phyloP scores from a whole-genome alignment of 2,113 vertebrate species.

The Crotalus helleri region DNA sequence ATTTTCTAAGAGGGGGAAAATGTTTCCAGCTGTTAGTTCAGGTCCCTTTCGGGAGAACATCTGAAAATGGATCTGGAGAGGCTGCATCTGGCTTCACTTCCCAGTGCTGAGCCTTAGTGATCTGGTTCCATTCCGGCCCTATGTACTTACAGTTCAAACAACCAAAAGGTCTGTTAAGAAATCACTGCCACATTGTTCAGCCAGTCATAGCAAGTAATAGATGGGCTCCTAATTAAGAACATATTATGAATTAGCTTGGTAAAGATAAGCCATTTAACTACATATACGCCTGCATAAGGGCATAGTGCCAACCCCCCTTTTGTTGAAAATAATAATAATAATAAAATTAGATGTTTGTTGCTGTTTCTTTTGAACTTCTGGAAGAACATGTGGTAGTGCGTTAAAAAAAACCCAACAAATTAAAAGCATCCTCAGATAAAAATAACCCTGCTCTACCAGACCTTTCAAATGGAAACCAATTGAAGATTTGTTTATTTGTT shows the following conservation, averaged over 20 bases:
- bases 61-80: constrained; percentile 76
- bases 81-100: constrained; percentile 79
- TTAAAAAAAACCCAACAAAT: constrained; percentile 74
- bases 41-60: constrained; percentile 75
- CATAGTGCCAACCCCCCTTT: constrained; percentile 76
- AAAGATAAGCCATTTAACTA: constrained; percentile 79
- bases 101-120: constrained; percentile 77
- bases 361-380: constrained; percentile 81
- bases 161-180: constrained; percentile 77
- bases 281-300: constrained; percentile 77
- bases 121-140: constrained; percentile 78
- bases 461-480: constrained; percentile 75
- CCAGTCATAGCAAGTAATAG: constrained; percentile 77
- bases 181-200: constrained; percentile 84
- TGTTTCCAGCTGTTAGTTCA: constrained; percentile 68
- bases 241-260: constrained; percentile 80
- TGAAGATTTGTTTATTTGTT: constrained; percentile 37
- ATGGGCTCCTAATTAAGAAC: constrained; percentile 85
- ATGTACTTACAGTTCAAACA: constrained; percentile 84
- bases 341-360: constrained; percentile 73
- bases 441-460: constrained; percentile 76
- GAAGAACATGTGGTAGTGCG: constrained; percentile 82
- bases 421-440: constrained; percentile 85
- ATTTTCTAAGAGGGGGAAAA: constrained; percentile 39
- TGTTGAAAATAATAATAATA: constrained; percentile 62